phyloP scores from a whole-genome alignment of 2,113 vertebrate species.

The Brachyhypopomus gauderio region DNA sequence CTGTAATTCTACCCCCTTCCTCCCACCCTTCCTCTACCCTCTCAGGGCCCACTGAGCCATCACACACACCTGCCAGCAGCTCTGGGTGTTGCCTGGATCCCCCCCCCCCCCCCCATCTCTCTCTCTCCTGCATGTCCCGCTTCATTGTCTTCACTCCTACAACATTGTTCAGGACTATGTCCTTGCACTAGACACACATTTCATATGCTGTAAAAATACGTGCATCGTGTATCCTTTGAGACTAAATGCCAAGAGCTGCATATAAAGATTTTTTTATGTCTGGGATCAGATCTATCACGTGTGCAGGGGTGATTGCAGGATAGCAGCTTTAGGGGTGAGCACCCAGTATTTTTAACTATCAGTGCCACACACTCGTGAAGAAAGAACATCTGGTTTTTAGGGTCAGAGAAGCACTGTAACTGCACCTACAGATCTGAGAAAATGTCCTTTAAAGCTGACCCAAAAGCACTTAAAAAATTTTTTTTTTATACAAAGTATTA shows the following conservation, averaged over 20 bases:
- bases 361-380: no score
- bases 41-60: conserved; percentile 52
- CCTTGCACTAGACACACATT: no score
- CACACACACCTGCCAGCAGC: conserved; percentile 54
- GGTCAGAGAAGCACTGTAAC: no score
- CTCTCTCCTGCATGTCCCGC: conserved; percentile 6
- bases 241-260: no score
- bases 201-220: no score
- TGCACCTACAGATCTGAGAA: no score
- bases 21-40: conserved; percentile 42
- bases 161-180: neutral
- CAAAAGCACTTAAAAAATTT: no score
- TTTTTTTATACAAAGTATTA: no score
- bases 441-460: no score
- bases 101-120: conserved; percentile 41
- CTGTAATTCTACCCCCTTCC: conserved; percentile 66
- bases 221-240: neutral
- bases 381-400: no score
- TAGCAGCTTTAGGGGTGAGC: no score
- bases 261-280: neutral
- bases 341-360: no score
- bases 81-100: conserved; percentile 46
- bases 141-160: neutral
- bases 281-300: conserved; percentile 28
- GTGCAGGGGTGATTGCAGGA: neutral